phyloP scores from a whole-genome alignment of 1,140 invertebrate species.

The Nebria ingens region DNA sequence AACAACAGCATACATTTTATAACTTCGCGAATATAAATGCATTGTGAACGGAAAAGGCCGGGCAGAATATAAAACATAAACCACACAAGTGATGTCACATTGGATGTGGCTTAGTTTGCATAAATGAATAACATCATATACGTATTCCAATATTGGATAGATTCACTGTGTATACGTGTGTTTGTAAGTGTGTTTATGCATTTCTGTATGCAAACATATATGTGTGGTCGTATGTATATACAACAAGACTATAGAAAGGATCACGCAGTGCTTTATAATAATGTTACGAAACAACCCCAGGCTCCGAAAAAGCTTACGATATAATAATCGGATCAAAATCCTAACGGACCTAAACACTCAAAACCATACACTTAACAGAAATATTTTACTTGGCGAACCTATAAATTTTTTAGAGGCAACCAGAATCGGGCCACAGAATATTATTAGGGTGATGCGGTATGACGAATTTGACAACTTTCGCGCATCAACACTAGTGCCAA shows the following conservation, averaged over 20 bases:
- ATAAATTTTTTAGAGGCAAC: no score
- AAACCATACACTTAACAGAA: no score
- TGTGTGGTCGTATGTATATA: background rate
- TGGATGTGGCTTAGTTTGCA: background rate
- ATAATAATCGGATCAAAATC: background rate
- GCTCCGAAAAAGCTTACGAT: background rate
- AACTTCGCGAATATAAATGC: no score
- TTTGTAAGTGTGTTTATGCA: background rate
- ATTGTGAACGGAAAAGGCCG: background rate
- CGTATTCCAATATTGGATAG: background rate
- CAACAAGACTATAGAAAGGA: background rate
- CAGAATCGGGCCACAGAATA: no score
- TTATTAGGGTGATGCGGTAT: no score
- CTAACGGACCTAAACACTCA: background rate
- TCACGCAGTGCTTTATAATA: background rate
- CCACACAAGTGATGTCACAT: background rate
- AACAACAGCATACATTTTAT: no score
- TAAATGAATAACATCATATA: conserved; percentile 1
- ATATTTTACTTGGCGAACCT: no score
- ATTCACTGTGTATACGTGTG: background rate
- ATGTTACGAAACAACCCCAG: background rate
- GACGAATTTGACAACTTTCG: no score
- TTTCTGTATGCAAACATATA: background rate
- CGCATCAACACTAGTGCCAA: no score
- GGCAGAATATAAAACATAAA: background rate